Conservation (phyloP, 1,140 invertebrate species). For the Drosophila mojavensis region DNA sequence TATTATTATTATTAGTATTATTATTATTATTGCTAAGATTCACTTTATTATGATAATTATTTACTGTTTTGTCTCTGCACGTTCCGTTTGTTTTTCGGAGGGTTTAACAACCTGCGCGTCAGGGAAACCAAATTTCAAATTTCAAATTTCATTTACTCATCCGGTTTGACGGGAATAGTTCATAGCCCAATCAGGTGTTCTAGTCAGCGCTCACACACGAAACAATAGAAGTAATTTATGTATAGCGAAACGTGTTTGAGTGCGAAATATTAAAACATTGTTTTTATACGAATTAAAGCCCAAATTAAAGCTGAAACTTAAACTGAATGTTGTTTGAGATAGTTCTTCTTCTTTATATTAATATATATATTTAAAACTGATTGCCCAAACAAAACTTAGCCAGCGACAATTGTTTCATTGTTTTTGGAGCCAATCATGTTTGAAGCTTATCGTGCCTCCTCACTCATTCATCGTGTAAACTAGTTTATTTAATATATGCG, state of each 20-base stretch:
- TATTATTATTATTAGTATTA: slow-evolving; percentile 3
- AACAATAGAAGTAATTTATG: too few species aligned
- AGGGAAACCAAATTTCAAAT: slow-evolving; percentile 16
- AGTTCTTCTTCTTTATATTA: too few species aligned
- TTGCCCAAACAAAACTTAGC: too few species aligned
- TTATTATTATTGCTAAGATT: slow-evolving; percentile 16
- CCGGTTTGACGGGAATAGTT: slow-evolving; percentile 43
- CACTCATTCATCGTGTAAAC: slow-evolving; percentile 18
- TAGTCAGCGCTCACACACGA: slow-evolving; percentile 11
- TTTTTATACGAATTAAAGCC: too few species aligned
- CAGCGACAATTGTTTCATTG: neutral
- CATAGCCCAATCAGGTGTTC: neutral
- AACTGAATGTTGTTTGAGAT: too few species aligned
- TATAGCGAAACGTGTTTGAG: too few species aligned
- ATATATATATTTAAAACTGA: neutral
- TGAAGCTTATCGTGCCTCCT: too few species aligned
- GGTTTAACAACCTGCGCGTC: slow-evolving; percentile 51
- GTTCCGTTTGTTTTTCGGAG: slow-evolving; percentile 29
- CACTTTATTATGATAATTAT: slow-evolving; percentile 1
- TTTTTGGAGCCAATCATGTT: neutral
- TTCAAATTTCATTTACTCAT: slow-evolving; percentile 11
- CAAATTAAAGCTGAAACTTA: too few species aligned
- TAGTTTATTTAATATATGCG: slow-evolving; percentile 9
- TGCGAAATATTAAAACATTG: too few species aligned
- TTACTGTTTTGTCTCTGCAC: slow-evolving; percentile 26